These are phyloP conservation scores for Tribolium castaneum DNA, from an alignment of 1,140 invertebrate species.

Conservation along the genomic window DNA sequence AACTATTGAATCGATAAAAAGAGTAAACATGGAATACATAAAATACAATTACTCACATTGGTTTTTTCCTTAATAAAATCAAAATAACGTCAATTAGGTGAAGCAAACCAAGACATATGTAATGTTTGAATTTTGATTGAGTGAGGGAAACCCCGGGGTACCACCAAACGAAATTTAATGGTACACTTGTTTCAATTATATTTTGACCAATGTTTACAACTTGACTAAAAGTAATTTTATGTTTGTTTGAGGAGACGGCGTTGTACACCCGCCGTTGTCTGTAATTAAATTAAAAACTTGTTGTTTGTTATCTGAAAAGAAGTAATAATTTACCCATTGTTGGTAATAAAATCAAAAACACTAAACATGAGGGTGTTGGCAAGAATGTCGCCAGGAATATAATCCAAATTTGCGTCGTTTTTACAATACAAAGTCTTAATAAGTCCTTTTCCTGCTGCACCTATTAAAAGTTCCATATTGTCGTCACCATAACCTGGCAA, in stretches of 20 bases:
- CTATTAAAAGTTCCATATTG: constrained; percentile 80
- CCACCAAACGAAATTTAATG: constrained; percentile 84
- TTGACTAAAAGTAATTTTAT: constrained; percentile 85
- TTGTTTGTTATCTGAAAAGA: no score
- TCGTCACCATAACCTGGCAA: constrained; percentile 91
- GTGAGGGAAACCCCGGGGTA: constrained; percentile 92
- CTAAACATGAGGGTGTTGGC: constrained; percentile 73
- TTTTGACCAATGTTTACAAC: constrained; percentile 85
- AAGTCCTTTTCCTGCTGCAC: constrained; percentile 84
- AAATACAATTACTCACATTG: constrained; percentile 75
- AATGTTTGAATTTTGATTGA: constrained; percentile 78
- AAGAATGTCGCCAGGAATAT: constrained; percentile 84
- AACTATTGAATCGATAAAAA: constrained; percentile 64
- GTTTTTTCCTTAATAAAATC: constrained; percentile 81
- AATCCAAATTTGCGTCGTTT: constrained; percentile 79
- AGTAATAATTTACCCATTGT: neutral
- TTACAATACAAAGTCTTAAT: constrained; percentile 85
- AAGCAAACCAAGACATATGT: constrained; percentile 83
- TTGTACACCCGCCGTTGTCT: constrained; percentile 71
- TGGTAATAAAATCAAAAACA: constrained; percentile 60
- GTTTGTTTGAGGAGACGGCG: constrained; percentile 79
- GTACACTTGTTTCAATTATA: constrained; percentile 77
- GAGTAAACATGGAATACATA: no score
- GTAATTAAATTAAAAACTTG: neutral
- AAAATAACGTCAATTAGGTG: constrained; percentile 85